A percentile compares a stretch with the other conserved stretches of the same genome.
Evolutionary conservation across 2,797 vertebrate genomes (phyloP).

Genomic region (Toxotes lorentzi): DNA sequence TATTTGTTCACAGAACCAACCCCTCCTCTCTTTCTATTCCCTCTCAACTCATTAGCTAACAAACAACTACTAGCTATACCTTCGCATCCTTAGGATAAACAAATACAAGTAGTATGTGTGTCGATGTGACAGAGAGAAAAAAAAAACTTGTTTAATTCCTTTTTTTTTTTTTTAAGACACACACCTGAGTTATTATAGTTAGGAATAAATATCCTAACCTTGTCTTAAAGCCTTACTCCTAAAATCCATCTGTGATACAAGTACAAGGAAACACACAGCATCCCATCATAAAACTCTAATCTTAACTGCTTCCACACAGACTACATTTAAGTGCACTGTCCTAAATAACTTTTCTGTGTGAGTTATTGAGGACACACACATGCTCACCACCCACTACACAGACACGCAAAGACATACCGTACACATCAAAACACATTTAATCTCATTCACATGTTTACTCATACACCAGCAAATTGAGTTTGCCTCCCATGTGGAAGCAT

Average conservation of each 20-base stretch:
- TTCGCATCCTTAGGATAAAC: slow-evolving; percentile 22
- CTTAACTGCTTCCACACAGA: slow-evolving; percentile 34
- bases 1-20: slow-evolving; percentile 70
- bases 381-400: not conserved
- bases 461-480: slow-evolving; percentile 63
- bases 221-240: not conserved
- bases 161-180: not conserved
- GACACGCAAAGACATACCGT: slow-evolving; percentile 13
- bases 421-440: slow-evolving; percentile 54
- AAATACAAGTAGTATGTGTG: not conserved
- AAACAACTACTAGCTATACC: slow-evolving; percentile 58
- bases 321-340: slow-evolving; percentile 19
- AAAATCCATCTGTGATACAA: slow-evolving; percentile 13
- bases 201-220: not conserved
- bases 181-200: not conserved
- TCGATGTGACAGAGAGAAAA: not conserved
- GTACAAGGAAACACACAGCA: slow-evolving; percentile 7
- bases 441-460: slow-evolving; percentile 57
- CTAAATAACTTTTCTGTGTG: slow-evolving; percentile 9
- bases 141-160: not conserved
- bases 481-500: slow-evolving; percentile 41
- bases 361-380: not conserved
- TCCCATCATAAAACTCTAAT: slow-evolving; percentile 7
- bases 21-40: slow-evolving; percentile 53
- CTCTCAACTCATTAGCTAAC: slow-evolving; percentile 49